phyloP scores from a whole-genome alignment of 1,140 invertebrate genomes.

The Drosophila lacertosa region DNA sequence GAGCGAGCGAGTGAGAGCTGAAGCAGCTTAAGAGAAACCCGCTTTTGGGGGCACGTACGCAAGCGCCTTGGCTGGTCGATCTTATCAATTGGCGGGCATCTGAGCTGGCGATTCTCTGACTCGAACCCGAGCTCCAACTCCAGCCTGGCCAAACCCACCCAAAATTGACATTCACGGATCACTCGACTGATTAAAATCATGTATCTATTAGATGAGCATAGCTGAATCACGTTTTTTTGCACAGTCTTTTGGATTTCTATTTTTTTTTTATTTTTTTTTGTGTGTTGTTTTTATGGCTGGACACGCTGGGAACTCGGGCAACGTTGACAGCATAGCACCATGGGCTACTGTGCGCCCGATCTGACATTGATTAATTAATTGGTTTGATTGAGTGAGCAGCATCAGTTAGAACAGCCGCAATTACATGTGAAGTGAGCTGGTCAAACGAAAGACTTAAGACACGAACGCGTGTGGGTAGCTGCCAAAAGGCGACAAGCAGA shows the following conservation, averaged over 20 bases:
- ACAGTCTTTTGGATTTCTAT: constrained; percentile 7
- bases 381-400: constrained; percentile 51
- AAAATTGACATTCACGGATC: constrained; percentile 64
- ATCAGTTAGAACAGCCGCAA: constrained; percentile 14
- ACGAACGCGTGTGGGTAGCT: constrained; percentile 40
- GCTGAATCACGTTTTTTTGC: constrained; percentile 27
- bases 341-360: constrained; percentile 5
- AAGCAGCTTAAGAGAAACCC: constrained; percentile 56
- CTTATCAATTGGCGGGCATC: constrained; percentile 64
- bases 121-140: neutral
- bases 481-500: neutral
- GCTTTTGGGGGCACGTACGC: constrained; percentile 44
- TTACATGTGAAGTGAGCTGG: constrained; percentile 53
- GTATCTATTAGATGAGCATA: constrained; percentile 38
- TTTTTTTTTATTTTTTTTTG: constrained; percentile 20
- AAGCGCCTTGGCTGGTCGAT: constrained; percentile 51
- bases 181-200: constrained; percentile 53
- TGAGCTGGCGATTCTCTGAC: neutral
- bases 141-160: constrained; percentile 9
- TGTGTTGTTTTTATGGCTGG: neutral
- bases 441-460: constrained; percentile 33
- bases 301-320: constrained; percentile 23
- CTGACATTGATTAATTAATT: constrained; percentile 77
- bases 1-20: constrained; percentile 17
- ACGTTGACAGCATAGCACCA: constrained; percentile 33